Base-by-base conservation (phyloP, 2,113 vertebrate genomes). In the Mus pahari region DNA sequence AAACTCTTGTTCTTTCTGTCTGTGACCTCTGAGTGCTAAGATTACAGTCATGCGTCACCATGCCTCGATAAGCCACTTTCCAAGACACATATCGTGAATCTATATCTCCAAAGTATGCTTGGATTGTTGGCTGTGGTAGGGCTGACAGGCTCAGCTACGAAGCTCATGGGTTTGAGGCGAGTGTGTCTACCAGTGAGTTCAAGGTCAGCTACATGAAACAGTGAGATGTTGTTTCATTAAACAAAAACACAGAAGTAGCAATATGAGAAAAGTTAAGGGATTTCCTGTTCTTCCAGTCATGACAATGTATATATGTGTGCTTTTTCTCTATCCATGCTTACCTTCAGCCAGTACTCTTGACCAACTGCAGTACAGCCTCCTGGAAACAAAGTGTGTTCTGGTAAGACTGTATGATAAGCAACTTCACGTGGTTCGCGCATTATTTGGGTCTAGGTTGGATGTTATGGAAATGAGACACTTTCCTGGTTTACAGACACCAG, bases 391-490 rank as follows among this genome's bases (percentile, higher is more conserved):
- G 89, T 22, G 11, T 48, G 7, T 45, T 71, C 58, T 50, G 12
- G 60, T 9, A 39, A 75, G 39, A 28, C 78, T 95, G 13, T 55
- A n/a, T 2, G 70, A 11, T 83, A 87, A 55, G 12, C 14, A 88
- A 42, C 19, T 84, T 53, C 62, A 71, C 33, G 5, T 64, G 26
- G 45, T 77, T 91, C 64, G 71, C 12, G 84, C 39, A 62, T 45
- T 60, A 84, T 74, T 89, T 93, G 83, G 66, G 68, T 74, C 19
- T 92, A 74, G 28, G 62, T 28, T 79, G 14, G 55, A 84, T 60
- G 70, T 93, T 92, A 94, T 58, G 50, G 48, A 93, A 95, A 91
- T 53, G 42, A 83, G 42, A 19, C 3, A 71, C 10, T 55, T 89
- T 92, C n/a, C 24, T 75, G 42, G 36, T 22, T 95, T 87, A 45